Percentiles rank a stretch among this genome's conserved stretches.
phyloP scores from a whole-genome alignment of 2,797 vertebrate species.

The Tokudaia muenninki region DNA sequence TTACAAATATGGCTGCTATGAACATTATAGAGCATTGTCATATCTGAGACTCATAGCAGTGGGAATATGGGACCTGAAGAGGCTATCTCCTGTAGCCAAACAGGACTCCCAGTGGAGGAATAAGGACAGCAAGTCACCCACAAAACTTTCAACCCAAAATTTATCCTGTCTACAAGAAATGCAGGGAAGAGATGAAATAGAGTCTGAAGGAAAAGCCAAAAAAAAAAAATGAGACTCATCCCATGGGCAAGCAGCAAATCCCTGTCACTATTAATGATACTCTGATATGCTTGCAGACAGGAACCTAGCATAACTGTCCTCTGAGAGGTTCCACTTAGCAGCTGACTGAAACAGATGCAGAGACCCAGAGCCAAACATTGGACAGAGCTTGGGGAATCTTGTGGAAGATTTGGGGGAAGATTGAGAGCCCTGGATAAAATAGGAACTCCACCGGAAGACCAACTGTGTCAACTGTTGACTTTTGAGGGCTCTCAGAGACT shows the following conservation, averaged over 20 bases:
- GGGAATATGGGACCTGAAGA: neutral
- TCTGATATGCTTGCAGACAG: neutral
- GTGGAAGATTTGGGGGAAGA: neutral
- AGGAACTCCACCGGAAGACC: neutral
- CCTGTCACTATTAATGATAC: neutral
- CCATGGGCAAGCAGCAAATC: neutral
- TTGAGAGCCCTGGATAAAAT: neutral
- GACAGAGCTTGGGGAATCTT: neutral
- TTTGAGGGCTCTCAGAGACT: neutral
- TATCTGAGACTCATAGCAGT: neutral
- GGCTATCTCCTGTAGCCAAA: neutral
- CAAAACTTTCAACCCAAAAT: neutral
- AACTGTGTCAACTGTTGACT: neutral
- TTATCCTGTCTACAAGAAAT: neutral
- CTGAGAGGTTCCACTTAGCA: neutral
- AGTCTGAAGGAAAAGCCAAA: neutral
- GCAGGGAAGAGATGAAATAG: neutral
- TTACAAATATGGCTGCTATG: neutral
- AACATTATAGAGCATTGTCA: neutral
- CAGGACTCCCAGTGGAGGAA: neutral
- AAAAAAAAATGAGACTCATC: neutral
- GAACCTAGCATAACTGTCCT: neutral
- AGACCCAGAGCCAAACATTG: neutral
- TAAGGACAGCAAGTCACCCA: neutral
- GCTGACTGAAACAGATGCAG: neutral